Evolutionary conservation across 2,888 invertebrate genomes (phyloP), one percentile per base, ranked within the genome.

Genomic region (Pachliopta kotzebuea): DNA sequence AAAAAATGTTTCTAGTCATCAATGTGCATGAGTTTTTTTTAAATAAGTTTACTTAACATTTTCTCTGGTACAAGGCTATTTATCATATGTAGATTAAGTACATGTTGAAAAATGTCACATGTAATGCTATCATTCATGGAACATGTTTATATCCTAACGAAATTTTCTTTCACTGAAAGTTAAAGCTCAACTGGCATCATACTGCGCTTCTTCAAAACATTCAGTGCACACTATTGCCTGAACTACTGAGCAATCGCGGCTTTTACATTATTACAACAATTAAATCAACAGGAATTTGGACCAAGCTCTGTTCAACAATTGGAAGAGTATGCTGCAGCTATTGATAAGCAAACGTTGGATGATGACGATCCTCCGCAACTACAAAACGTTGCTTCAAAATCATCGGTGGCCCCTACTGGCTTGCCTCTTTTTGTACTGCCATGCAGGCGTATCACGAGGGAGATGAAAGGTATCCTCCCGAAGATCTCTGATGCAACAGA

Each of bases 201-300:
- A 37, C 37, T 14, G 37, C 37, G 14, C 37, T 11, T 37, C 37
- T 37, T 37, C 37, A 2, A 14, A 14, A 37, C 37, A 14, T 4
- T 14, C 14, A 37, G 14, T 14, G 37, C 14, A 14, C 14, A 37
- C 37, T 11, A 37, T 14, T 11, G 26, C 6, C 26, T 26, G 3
- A 0, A 11, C 4, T 14, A 37, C 37, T 37, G 14, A 37, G 37
- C 14, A 37, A 37, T 14, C 37, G 14, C 14, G 37, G 11, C 37
- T 37, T 37, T 4, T 37, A 14, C 14, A n/a, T n/a, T 45, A n/a
- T 37, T 42, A 24, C 37, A 37, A n/a, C 18, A 56, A 62, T 69
- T 66, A 64, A 67, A 64, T 74, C 60, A 72, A 67, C 77, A 77
- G 77, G 73, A 75, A 50, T 72, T 68, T 58, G 74, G 73, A 50